Evolutionary conservation across 2,888 invertebrate genomes (phyloP).

Genomic region (Epiblema foenella): DNA sequence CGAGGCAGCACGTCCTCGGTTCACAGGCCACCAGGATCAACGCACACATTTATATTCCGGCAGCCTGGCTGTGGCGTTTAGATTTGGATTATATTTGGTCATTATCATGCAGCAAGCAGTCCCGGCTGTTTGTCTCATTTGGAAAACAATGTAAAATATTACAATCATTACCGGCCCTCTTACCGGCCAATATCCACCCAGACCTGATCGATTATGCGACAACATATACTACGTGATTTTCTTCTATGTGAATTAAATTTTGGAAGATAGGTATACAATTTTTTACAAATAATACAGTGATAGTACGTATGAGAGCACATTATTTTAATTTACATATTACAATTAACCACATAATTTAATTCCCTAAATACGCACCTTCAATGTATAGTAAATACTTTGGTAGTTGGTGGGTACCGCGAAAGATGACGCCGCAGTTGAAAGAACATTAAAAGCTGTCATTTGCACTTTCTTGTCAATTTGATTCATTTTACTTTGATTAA

Average conservation of each 20-base stretch:
- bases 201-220: constrained; percentile 15
- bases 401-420: no score
- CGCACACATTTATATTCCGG: constrained; percentile 79
- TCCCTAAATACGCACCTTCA: no score
- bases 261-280: background rate
- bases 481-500: no score
- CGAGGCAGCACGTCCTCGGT: constrained; percentile 81
- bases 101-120: constrained; percentile 78
- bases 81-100: constrained; percentile 83
- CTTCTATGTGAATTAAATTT: background rate
- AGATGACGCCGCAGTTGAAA: no score
- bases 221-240: background rate
- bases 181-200: constrained; percentile 41
- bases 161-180: constrained; percentile 57
- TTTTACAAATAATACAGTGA: background rate
- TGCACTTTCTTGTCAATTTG: no score
- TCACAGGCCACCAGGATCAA: constrained; percentile 79
- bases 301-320: no score
- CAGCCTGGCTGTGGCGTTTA: constrained; percentile 76
- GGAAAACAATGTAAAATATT: constrained; percentile 73
- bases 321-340: no score
- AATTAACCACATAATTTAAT: no score
- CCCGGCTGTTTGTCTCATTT: constrained; percentile 74
- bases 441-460: no score
- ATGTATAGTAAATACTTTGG: no score